Conservation (phyloP, 2,113 vertebrate genomes). For the Sterna hirundo region DNA sequence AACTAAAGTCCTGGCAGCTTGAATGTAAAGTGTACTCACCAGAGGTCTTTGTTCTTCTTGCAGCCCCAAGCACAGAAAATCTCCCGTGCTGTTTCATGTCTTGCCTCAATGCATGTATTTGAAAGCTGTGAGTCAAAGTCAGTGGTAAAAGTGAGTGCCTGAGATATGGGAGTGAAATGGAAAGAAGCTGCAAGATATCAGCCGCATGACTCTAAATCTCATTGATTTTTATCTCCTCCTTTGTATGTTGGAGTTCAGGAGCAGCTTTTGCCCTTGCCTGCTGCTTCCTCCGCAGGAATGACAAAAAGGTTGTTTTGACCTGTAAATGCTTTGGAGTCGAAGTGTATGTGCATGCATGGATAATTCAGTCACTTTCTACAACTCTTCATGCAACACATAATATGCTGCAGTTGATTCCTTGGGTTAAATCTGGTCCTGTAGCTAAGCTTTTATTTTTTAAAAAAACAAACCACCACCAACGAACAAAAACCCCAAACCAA, state of each 20-base stretch:
- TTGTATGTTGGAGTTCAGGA: background rate
- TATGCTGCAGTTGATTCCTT: background rate
- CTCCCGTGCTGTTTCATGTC: background rate
- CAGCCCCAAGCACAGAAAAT: background rate
- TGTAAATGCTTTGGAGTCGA: background rate
- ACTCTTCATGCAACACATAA: background rate
- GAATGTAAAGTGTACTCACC: background rate
- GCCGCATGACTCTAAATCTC: background rate
- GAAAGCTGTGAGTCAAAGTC: background rate
- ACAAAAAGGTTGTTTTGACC: background rate
- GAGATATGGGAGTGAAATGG: background rate
- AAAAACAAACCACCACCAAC: background rate
- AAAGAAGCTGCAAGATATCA: background rate
- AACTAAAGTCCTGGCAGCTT: background rate
- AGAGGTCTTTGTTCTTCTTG: background rate
- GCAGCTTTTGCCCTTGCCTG: background rate
- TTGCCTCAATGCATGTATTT: background rate
- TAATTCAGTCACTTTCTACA: background rate
- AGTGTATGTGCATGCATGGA: background rate
- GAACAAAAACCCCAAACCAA: background rate
- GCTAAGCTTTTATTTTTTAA: background rate
- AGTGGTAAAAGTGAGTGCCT: background rate
- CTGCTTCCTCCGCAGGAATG: background rate
- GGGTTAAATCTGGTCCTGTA: background rate
- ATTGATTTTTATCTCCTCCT: background rate